Evolutionary conservation across 2,888 invertebrate species (phyloP), one percentile per base, ranked within the genome.

Genomic region (Andrena marginata): DNA sequence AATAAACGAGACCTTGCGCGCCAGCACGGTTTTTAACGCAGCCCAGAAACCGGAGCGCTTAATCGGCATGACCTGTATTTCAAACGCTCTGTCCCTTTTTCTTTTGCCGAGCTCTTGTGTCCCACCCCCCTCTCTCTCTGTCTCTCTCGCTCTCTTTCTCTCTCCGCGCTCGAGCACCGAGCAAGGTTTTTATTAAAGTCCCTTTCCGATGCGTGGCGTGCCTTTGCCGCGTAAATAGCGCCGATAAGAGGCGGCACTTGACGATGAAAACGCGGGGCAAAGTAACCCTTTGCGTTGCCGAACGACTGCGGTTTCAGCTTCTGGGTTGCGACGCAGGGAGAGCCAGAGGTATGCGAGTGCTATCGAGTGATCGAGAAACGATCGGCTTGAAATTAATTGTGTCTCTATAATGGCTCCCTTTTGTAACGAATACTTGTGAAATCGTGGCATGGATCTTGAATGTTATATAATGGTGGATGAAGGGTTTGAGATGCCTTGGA

Each of bases 1-100:
- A 85, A 85, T 84, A 80, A 84, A 77, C 71, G 71, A 77, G 84
- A 84, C 84, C 80, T 85, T 84, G 83, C 42, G 75, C 75, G 80
- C 67, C 65, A 42, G 33, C 67, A 35, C 67, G 76, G 80, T 76
- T 82, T 82, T 80, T 80, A 80, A 80, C 71, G 80, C 70, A 82
- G 48, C 80, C 79, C 71, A 82, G 82, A 81, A 79, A 79, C 80
- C 77, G 56, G 60, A 51, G 51, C 42, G 81, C 75, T 77, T 63
- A 71, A 78, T 77, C 82, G 76, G 80, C 64, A 79, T 71, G 75
- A 80, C 84, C 81, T 62, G 80, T 42, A 84, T 87, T 85, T 67
- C 74, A 65, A 42, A 73, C 59, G 81, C 63, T 29, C 26, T 56
- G 67, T 71, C 35, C 26, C 42, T 59, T 20, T 33, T 69, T 69